Conservation (phyloP, 2,113 vertebrate genomes). For the Saguinus imperator region DNA sequence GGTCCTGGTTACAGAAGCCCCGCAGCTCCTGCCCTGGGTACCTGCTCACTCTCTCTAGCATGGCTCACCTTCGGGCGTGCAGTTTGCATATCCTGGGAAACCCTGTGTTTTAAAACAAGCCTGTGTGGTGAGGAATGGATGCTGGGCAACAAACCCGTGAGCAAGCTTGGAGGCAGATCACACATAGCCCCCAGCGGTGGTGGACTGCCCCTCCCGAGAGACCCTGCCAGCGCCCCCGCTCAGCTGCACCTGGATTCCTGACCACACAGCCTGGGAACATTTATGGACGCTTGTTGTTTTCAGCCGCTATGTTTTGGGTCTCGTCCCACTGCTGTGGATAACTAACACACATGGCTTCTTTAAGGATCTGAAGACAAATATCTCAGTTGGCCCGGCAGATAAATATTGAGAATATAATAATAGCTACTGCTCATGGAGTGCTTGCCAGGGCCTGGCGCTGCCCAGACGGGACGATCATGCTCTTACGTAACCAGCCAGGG, state of each 20-base stretch:
- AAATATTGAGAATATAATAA: accelerated
- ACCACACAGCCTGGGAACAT: accelerated
- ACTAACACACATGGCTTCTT: not conserved
- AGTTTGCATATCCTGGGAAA: not conserved
- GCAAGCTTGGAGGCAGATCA: accelerated
- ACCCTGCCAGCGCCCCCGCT: accelerated
- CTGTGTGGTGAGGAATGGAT: no score
- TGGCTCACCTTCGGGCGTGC: not conserved
- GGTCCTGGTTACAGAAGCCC: accelerated
- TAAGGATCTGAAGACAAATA: not conserved
- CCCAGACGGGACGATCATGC: accelerated
- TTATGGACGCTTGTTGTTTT: accelerated
- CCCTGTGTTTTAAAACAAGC: not conserved
- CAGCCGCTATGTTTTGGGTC: not conserved
- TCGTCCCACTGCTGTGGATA: not conserved
- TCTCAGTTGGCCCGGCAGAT: not conserved
- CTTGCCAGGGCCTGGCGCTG: not conserved
- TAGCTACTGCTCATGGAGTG: accelerated
- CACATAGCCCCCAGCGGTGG: accelerated
- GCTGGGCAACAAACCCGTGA: not conserved
- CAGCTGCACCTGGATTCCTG: not conserved
- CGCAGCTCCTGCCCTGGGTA: accelerated
- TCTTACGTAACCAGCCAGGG: not conserved
- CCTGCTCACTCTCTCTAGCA: not conserved
- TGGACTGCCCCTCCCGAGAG: accelerated